Evolutionary conservation across 2,113 vertebrate species (phyloP).

Genomic region (Corythaeola cristata): DNA sequence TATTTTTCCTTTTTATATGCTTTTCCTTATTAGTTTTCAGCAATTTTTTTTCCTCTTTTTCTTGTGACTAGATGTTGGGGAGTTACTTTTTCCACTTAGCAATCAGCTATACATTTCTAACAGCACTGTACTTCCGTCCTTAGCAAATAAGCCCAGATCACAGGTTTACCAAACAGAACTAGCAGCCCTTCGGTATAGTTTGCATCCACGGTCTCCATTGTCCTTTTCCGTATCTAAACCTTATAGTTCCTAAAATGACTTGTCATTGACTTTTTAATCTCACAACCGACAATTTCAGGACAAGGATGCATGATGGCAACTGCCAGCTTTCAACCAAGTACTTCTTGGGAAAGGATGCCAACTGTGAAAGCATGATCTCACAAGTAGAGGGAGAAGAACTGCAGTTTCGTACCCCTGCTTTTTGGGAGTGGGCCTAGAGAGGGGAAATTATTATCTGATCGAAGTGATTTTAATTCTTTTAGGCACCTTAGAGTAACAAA

Average conservation of each 20-base stretch:
- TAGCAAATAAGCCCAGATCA: not conserved
- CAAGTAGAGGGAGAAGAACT: not conserved
- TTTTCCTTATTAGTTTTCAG: not conserved
- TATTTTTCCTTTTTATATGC: too few relatives aligned
- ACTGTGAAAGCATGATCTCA: not conserved
- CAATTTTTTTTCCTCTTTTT: not conserved
- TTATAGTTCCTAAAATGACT: not conserved
- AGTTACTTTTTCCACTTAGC: not conserved
- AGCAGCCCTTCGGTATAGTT: not conserved
- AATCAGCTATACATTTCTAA: not conserved
- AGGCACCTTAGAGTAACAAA: not conserved
- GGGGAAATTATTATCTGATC: not conserved
- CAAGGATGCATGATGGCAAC: not conserved
- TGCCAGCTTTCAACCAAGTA: not conserved
- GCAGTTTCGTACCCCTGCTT: not conserved
- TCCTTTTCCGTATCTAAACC: not conserved
- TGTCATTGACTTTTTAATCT: not conserved
- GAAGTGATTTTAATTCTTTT: not conserved
- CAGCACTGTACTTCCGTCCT: not conserved
- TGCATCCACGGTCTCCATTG: not conserved
- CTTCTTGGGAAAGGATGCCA: not conserved
- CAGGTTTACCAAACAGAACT: not conserved
- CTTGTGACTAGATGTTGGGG: not conserved
- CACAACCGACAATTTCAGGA: not conserved
- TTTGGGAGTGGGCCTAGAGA: not conserved